phyloP scores from a whole-genome alignment of 2,797 vertebrate genomes.

The Calcarius lapponicus region DNA sequence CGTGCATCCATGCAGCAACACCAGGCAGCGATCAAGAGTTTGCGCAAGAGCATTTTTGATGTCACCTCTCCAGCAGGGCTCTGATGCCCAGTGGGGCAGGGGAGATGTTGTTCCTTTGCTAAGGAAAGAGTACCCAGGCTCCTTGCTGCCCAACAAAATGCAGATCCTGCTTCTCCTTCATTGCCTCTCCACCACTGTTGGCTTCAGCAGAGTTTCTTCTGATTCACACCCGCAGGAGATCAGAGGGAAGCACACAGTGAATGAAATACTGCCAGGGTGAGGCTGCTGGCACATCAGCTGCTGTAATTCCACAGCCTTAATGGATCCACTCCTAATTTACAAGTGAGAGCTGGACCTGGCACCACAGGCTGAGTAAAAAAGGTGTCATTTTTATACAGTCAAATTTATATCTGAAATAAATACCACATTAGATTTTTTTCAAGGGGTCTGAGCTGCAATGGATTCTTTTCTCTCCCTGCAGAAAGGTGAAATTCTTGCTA shows the following conservation, averaged over 20 bases:
- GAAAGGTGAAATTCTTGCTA: not conserved
- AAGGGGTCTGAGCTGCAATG: not conserved
- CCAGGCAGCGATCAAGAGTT: not conserved
- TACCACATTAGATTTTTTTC: not conserved
- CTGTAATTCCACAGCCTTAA: constrained; percentile 36
- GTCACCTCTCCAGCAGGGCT: accelerated
- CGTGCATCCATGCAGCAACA: accelerated
- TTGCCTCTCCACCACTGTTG: not conserved
- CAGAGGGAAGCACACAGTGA: not conserved
- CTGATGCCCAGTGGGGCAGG: accelerated
- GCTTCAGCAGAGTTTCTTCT: not conserved
- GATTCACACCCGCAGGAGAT: not conserved
- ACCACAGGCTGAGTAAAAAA: not conserved
- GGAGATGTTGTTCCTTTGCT: not conserved
- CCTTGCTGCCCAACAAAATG: not conserved
- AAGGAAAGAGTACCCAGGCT: accelerated
- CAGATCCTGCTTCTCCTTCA: not conserved
- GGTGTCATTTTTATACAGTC: constrained; percentile 35
- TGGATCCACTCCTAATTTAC: constrained; percentile 39
- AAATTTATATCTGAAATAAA: constrained; percentile 60
- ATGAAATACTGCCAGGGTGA: constrained; percentile 31
- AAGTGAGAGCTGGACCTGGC: not conserved
- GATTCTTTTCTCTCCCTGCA: not conserved
- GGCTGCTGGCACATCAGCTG: constrained; percentile 32
- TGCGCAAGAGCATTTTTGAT: not conserved